Percentiles rank a stretch among this genome's conserved stretches.
Evolutionary conservation across 2,888 invertebrate species (phyloP).

Genomic region (Epinotia bilunana): DNA sequence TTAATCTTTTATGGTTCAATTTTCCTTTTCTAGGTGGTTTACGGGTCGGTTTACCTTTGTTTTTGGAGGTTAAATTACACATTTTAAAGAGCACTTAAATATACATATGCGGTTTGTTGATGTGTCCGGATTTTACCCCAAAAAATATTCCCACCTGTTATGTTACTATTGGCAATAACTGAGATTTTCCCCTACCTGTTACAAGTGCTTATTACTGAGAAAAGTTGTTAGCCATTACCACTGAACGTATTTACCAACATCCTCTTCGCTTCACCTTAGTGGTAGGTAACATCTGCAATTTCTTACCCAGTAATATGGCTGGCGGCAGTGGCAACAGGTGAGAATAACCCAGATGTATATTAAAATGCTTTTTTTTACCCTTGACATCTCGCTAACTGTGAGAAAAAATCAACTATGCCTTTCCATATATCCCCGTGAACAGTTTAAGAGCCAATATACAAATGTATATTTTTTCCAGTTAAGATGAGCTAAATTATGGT

Average conservation of each 20-base stretch:
- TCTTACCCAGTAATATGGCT: no score
- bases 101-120: background rate
- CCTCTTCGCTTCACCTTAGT: no score
- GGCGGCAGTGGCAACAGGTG: no score
- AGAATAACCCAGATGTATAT: background rate
- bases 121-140: no score
- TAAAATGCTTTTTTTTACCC: background rate
- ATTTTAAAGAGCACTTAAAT: no score
- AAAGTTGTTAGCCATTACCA: no score
- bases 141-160: background rate
- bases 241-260: no score
- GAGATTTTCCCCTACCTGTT: no score
- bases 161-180: background rate
- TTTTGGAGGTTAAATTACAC: no score
- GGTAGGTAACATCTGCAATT: no score
- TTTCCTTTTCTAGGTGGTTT: background rate
- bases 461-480: constrained; percentile 21
- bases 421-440: constrained; percentile 9
- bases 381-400: background rate
- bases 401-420: background rate
- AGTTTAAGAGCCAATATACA: constrained; percentile 24
- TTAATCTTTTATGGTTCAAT: constrained; percentile 12
- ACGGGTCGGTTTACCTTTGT: background rate
- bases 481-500: constrained; percentile 32
- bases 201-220: no score